Conservation (phyloP, 2,888 invertebrate species). For the Caenorhabditis sulstoni region DNA sequence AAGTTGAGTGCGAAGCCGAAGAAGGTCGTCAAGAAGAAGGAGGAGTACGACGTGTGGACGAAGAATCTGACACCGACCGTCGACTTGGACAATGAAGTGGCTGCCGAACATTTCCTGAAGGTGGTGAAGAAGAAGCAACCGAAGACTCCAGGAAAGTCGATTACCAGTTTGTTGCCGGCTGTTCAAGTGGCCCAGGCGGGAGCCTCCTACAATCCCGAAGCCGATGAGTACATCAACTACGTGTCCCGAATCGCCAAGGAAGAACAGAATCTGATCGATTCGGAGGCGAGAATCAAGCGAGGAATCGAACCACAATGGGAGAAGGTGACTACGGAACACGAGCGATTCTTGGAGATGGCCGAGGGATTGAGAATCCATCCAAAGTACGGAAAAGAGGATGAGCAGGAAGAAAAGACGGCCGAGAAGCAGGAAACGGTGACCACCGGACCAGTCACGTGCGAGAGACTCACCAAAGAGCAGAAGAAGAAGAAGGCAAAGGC, state of each 20-base stretch:
- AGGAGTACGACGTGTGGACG: slow-evolving; percentile 61
- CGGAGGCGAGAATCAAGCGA: slow-evolving; percentile 42
- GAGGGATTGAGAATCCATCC: slow-evolving; percentile 63
- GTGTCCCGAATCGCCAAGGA: slow-evolving; percentile 52
- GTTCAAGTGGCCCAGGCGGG: slow-evolving; percentile 58
- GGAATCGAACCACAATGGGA: slow-evolving; percentile 60
- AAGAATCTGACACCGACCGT: slow-evolving; percentile 59
- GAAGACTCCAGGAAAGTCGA: slow-evolving; percentile 45
- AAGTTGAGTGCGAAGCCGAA: slow-evolving; percentile 3
- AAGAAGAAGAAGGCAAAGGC: slow-evolving; percentile 57
- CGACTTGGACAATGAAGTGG: slow-evolving; percentile 24
- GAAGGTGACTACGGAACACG: slow-evolving; percentile 51
- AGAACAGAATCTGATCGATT: slow-evolving; percentile 53
- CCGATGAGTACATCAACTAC: slow-evolving; percentile 61
- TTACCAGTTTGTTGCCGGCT: slow-evolving; percentile 61
- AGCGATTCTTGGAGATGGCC: slow-evolving; percentile 54
- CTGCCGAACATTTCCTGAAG: slow-evolving; percentile 61
- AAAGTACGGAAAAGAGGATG: slow-evolving; percentile 42
- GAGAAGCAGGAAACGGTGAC: slow-evolving; percentile 8
- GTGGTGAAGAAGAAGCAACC: slow-evolving; percentile 60
- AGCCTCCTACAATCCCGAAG: slow-evolving; percentile 68
- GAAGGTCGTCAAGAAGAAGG: slow-evolving; percentile 8
- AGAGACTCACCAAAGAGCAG: slow-evolving; percentile 54
- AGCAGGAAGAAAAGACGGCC: slow-evolving; percentile 21
- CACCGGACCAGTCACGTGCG: slow-evolving; percentile 19